Percentiles rank a stretch among this genome's conserved stretches.
Conservation (phyloP, 1,140 invertebrate species). For the Drosophila ficusphila region DNA sequence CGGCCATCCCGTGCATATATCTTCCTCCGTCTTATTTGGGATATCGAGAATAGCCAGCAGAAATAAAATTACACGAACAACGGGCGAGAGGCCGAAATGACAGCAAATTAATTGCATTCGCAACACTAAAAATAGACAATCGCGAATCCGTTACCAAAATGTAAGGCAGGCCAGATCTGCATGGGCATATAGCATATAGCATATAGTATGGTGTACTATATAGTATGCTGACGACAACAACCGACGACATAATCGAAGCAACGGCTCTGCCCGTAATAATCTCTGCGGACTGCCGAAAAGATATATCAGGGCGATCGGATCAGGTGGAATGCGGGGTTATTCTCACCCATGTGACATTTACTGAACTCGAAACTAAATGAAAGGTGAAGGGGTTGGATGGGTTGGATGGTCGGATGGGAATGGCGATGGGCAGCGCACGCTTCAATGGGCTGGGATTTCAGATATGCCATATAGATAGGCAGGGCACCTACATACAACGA, state of each 20-base stretch:
- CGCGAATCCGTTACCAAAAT: conserved; percentile 50
- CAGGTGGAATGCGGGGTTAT: conserved; percentile 16
- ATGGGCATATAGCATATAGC: neutral
- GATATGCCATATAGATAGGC: conserved; percentile 34
- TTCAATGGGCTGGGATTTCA: conserved; percentile 50
- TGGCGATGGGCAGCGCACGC: conserved; percentile 18
- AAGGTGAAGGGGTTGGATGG: neutral
- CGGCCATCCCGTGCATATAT: neutral
- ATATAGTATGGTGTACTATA: neutral
- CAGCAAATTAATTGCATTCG: conserved; percentile 64
- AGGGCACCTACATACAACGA: conserved; percentile 12
- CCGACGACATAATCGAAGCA: conserved; percentile 43
- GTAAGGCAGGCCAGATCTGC: conserved; percentile 25
- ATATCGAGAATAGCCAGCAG: conserved; percentile 38
- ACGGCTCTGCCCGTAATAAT: neutral
- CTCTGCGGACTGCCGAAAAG: neutral
- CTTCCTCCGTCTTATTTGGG: conserved; percentile 27
- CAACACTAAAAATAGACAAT: conserved; percentile 47
- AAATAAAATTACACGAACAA: conserved; percentile 35
- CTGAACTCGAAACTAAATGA: conserved; percentile 20
- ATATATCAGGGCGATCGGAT: conserved; percentile 15
- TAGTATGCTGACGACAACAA: conserved; percentile 48
- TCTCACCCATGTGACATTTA: conserved; percentile 49
- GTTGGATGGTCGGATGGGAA: neutral
- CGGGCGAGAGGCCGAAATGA: conserved; percentile 43